Evolutionary conservation across 2,113 vertebrate species (phyloP).

Genomic region (Loxodonta africana): DNA sequence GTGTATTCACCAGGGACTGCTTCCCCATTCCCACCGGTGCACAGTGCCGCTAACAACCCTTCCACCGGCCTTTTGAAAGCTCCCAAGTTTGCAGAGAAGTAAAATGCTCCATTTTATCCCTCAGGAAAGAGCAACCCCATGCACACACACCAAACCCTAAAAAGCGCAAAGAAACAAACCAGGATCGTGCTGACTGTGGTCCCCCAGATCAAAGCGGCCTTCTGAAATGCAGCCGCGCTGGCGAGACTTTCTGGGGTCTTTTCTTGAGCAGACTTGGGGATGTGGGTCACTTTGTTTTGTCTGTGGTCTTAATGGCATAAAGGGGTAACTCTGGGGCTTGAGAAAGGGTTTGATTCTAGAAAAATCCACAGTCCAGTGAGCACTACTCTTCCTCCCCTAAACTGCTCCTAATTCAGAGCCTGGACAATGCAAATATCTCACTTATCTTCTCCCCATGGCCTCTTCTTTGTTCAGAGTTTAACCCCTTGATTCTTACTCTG

Average conservation of each 20-base stretch:
- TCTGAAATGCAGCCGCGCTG: background rate
- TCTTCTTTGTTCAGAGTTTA: background rate
- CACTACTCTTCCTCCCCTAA: background rate
- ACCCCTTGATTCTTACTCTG: background rate
- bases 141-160: constrained; percentile 6
- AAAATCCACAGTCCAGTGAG: background rate
- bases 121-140: constrained; percentile 64
- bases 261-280: background rate
- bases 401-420: background rate
- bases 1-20: background rate
- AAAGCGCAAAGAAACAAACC: constrained; percentile 60
- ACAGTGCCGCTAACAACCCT: background rate
- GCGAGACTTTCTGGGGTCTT: constrained; percentile 5
- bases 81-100: constrained; percentile 34
- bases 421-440: background rate
- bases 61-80: constrained; percentile 23
- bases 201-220: constrained; percentile 47
- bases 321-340: background rate
- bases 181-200: constrained; percentile 3
- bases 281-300: constrained; percentile 14
- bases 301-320: constrained; percentile 3
- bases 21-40: background rate
- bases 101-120: constrained; percentile 55
- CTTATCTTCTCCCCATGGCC: background rate
- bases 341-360: background rate